Conservation (phyloP, 2,888 invertebrate genomes). For the Drosophila picticornis region DNA sequence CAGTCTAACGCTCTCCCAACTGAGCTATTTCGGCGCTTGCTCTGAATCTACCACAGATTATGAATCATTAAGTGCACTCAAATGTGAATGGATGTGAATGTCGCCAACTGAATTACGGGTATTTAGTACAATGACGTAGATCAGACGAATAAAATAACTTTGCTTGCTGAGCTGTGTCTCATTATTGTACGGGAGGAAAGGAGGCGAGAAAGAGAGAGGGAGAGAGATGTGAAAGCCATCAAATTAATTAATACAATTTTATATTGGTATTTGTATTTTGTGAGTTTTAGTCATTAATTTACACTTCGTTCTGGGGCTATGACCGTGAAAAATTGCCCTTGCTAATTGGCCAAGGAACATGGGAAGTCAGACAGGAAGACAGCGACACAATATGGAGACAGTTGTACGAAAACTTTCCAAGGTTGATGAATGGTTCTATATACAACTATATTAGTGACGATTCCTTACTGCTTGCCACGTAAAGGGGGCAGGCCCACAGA, state of each 20-base stretch:
- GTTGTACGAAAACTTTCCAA: neutral
- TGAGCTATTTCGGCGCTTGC: conserved; percentile 90
- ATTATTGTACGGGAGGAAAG: neutral
- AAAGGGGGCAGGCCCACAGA: neutral
- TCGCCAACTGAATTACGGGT: neutral
- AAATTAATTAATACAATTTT: neutral
- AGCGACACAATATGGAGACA: too few relatives aligned
- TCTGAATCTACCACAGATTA: fast-evolving
- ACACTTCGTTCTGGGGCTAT: conserved; percentile 10
- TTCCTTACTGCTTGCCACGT: neutral
- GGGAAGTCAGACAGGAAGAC: neutral
- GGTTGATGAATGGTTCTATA: neutral
- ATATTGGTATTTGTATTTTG: neutral
- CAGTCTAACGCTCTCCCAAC: conserved; percentile 93
- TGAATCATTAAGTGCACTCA: conserved; percentile 15
- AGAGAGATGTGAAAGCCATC: neutral
- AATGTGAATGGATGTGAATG: neutral
- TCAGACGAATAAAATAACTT: conserved; percentile 6
- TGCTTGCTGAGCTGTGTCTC: conserved; percentile 18
- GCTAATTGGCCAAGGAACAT: conserved; percentile 15
- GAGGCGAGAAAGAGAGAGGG: neutral
- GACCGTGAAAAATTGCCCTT: neutral
- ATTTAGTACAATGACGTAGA: conserved; percentile 23
- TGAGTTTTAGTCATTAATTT: conserved; percentile 21
- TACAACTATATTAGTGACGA: too few relatives aligned